phyloP scores from a whole-genome alignment of 2,888 invertebrate genomes.

The Amphipyra tragopoginis region DNA sequence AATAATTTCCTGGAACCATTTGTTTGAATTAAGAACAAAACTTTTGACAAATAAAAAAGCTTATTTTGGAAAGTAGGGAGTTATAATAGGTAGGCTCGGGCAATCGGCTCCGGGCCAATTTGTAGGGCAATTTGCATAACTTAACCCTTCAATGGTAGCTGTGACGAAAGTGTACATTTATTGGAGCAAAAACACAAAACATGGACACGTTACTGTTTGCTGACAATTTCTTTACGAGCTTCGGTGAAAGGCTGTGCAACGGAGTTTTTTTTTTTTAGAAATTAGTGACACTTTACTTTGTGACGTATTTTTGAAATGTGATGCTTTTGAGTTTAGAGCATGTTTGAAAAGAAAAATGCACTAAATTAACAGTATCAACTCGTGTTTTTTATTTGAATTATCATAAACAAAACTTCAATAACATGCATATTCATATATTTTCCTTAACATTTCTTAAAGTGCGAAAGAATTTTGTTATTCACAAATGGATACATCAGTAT shows the following conservation, averaged over 20 bases:
- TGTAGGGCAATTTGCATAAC: conserved; percentile 86
- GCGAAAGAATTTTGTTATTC: too few relatives aligned
- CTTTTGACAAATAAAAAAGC: conserved; percentile 60
- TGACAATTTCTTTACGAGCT: conserved; percentile 68
- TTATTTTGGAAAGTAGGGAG: conserved; percentile 66
- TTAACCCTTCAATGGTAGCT: conserved; percentile 81
- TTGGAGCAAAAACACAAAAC: conserved; percentile 80
- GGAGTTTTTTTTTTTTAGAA: too few relatives aligned
- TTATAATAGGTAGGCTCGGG: conserved; percentile 68
- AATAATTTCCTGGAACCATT: conserved; percentile 54
- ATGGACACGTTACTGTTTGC: conserved; percentile 72
- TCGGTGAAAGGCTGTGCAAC: conserved; percentile 69
- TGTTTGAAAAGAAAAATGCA: neutral
- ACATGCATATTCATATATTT: neutral
- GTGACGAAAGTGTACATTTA: conserved; percentile 76
- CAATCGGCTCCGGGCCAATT: conserved; percentile 69
- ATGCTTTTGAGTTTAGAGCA: too few relatives aligned
- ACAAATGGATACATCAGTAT: too few relatives aligned
- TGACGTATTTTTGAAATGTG: conserved; percentile 38
- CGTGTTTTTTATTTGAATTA: conserved; percentile 1
- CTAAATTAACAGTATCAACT: neutral
- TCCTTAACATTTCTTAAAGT: neutral
- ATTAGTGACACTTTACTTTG: conserved; percentile 37
- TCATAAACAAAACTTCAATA: conserved; percentile 1
- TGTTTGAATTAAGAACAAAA: conserved; percentile 59